phyloP scores from a whole-genome alignment of 2,113 vertebrate genomes.

The Dryoscopus gambensis region DNA sequence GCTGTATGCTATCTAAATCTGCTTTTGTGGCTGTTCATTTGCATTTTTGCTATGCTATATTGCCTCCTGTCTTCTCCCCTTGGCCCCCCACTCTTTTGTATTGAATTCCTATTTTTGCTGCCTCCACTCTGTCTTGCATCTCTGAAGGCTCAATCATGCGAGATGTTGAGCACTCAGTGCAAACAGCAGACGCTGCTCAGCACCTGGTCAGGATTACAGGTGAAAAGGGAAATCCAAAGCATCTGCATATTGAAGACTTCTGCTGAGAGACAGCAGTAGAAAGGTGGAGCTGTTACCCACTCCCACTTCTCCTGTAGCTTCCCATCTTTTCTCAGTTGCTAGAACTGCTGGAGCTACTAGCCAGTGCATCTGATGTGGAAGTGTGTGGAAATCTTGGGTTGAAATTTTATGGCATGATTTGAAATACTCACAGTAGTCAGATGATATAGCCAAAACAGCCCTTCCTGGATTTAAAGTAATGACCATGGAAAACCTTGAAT shows the following conservation, averaged over 20 bases:
- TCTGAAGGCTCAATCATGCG: background rate
- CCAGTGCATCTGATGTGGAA: background rate
- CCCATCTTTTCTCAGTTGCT: background rate
- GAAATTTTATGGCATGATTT: background rate
- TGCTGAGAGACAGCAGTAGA: background rate
- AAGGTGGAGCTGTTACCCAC: background rate
- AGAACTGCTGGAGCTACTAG: background rate
- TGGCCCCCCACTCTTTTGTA: background rate
- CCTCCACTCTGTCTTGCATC: background rate
- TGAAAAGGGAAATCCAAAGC: background rate
- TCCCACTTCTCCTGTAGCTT: background rate
- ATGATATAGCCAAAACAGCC: background rate
- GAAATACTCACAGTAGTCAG: background rate
- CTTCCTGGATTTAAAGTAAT: background rate
- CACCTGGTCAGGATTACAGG: background rate
- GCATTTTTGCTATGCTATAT: slow-evolving; percentile 9
- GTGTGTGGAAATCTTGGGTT: background rate
- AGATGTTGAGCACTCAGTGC: background rate
- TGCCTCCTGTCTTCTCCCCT: background rate
- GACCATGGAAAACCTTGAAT: background rate
- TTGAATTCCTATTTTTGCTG: slow-evolving; percentile 26
- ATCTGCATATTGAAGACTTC: background rate
- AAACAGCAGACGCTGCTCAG: background rate
- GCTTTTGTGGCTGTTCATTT: slow-evolving; percentile 49
- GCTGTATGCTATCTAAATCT: slow-evolving; percentile 48